Percentiles rank a stretch among this genome's conserved stretches.
phyloP scores from a whole-genome alignment of 2,113 vertebrate species.

The Panurus biarmicus region DNA sequence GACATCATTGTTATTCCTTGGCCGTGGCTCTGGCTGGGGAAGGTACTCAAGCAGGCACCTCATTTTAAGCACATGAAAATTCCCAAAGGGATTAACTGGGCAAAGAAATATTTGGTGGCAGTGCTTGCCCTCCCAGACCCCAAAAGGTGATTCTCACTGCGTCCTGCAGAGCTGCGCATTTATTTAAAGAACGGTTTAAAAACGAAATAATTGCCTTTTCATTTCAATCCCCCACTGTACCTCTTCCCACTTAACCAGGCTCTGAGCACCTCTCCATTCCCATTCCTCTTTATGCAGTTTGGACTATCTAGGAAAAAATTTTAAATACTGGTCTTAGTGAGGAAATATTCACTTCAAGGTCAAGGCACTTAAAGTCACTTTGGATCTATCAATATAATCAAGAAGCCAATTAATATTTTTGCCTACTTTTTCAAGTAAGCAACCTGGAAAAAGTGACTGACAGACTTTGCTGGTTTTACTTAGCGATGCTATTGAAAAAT shows the following conservation, averaged over 20 bases:
- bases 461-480: neutral
- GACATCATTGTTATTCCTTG: neutral
- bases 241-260: neutral
- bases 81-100: neutral
- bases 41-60: slow-evolving; percentile 1
- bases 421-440: neutral
- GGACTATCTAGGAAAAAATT: neutral
- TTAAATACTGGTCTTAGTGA: neutral
- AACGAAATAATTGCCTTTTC: slow-evolving; percentile 17
- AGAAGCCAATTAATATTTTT: neutral
- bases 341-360: neutral
- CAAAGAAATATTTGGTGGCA: neutral
- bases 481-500: neutral
- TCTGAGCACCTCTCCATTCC: neutral
- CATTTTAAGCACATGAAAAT: neutral
- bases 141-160: neutral
- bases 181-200: neutral
- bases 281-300: neutral
- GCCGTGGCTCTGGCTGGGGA: neutral
- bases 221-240: neutral
- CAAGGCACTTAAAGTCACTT: neutral
- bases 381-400: neutral
- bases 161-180: neutral
- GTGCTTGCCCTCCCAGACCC: neutral
- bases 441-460: neutral